Evolutionary conservation across 2,888 invertebrate genomes (phyloP), one percentile per base, ranked within the genome.

Genomic region (Merodon equestris): DNA sequence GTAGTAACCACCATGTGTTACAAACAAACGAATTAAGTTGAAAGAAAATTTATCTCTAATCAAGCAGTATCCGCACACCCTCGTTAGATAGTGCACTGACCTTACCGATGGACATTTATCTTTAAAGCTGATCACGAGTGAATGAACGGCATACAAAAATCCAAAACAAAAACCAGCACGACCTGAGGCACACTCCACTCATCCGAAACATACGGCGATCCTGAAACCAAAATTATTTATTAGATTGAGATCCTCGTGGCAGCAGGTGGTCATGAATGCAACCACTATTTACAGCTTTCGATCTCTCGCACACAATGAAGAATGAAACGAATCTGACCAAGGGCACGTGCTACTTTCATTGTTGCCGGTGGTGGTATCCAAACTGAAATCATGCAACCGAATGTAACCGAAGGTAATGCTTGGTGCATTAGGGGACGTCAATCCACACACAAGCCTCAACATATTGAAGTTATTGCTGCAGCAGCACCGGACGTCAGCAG

Each of bases 141-240:
- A 77, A 77, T 56, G 56, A 54, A 60, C 58, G 57, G 47, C 17
- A 10, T 19, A 44, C 50, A 45, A 2, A 27, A 2, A 27, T 27
- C 7, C 7, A 4, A 47, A 45, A 58, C 48, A 50, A 27, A 27
- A 57, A 14, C 19, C 54, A 14, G 53, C 13, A 27, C 2, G 27
- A 27, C 67, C 42, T 10, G 34, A 40, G 15, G 27, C 56, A 56
- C 40, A 58, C 47, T 17, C 38, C 73, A 53, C 48, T 58, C 64
- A 48, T 73, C 42, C 48, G 36, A 79, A 74, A 79, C 74, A 79
- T 60, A 74, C 79, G 79, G 79, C 79, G 58, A 56, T 79, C 68
- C 79, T 79, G 74, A 79, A 79, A 79, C 74, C 17, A 68, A 79
- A 79, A 79, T 79, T 79, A 79, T 79, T 79, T 79, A 74, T 70